Percentiles rank a stretch among this genome's conserved stretches.
Conservation (phyloP, 2,888 invertebrate species). For the Pharmacophagus antenor region DNA sequence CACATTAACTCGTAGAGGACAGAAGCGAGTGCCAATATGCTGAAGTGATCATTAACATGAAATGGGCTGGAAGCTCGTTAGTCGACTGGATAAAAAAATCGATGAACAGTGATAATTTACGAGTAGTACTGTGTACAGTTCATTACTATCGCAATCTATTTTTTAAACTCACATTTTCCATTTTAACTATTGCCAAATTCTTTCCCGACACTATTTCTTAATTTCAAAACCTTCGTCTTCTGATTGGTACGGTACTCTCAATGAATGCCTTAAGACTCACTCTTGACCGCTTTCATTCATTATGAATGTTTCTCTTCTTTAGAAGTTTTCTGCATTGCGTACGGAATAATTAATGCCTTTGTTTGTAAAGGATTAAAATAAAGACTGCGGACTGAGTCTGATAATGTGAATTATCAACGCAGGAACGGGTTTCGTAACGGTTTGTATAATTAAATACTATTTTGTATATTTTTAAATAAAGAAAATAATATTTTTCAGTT, state of each 20-base stretch:
- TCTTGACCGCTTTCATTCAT: slow-evolving; percentile 30
- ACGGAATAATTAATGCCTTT: slow-evolving; percentile 35
- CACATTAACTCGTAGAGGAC: neutral
- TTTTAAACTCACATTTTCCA: no score
- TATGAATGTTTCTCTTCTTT: slow-evolving; percentile 34
- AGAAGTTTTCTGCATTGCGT: slow-evolving; percentile 35
- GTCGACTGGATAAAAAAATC: neutral
- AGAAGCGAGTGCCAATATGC: neutral
- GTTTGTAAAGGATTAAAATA: slow-evolving; percentile 38
- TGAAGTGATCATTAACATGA: neutral
- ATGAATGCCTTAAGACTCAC: slow-evolving; percentile 19
- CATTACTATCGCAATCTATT: neutral
- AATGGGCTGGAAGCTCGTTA: neutral
- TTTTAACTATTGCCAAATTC: neutral
- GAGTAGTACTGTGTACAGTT: neutral
- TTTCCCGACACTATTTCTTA: neutral
- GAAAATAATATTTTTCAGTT: no score
- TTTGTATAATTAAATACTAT: no score
- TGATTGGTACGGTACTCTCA: slow-evolving; percentile 13
- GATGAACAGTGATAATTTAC: neutral
- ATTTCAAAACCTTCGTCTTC: neutral
- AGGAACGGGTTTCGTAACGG: slow-evolving; percentile 28
- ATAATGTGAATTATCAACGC: slow-evolving; percentile 30
- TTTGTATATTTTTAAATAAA: neutral
- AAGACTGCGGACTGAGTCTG: slow-evolving; percentile 32